A percentile compares a stretch with the other conserved stretches of the same genome.
phyloP scores from a whole-genome alignment of 2,888 invertebrate genomes.

The Glaucopsyche alexis region DNA sequence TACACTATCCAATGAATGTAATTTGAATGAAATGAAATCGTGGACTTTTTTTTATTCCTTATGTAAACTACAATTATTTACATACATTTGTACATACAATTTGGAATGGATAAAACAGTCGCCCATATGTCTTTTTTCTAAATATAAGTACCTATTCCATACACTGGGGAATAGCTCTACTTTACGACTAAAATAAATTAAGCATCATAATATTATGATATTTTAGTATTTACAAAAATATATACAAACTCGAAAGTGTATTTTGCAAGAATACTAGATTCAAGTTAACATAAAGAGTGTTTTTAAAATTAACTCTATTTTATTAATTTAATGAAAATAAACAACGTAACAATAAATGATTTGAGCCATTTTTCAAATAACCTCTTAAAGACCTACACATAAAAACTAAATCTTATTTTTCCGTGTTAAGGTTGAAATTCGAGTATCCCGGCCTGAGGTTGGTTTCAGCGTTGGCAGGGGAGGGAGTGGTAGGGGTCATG shows the following conservation, averaged over 20 bases:
- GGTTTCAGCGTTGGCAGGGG: conserved; percentile 66
- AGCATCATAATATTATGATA: conserved; percentile 14
- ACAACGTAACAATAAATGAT: conserved; percentile 30
- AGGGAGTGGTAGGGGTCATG: conserved; percentile 75
- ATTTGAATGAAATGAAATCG: too few relatives aligned
- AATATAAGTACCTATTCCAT: not conserved
- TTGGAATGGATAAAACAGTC: conserved; percentile 24
- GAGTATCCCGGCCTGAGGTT: conserved; percentile 73
- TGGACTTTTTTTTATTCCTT: too few relatives aligned
- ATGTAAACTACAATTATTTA: not conserved
- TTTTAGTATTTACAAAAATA: conserved; percentile 28
- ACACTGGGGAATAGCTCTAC: not conserved
- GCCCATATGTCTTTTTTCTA: not conserved
- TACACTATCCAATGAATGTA: not conserved
- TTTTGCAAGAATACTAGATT: not conserved
- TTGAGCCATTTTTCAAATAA: conserved; percentile 47
- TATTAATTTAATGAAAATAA: conserved; percentile 6
- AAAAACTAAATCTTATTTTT: conserved; percentile 55
- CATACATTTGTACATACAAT: conserved; percentile 7
- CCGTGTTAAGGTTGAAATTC: conserved; percentile 71
- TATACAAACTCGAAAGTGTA: conserved; percentile 26
- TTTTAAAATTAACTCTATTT: conserved; percentile 22
- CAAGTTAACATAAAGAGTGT: conserved; percentile 9
- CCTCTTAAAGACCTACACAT: conserved; percentile 37
- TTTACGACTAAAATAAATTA: conserved; percentile 25